These are phyloP conservation scores for Chrysemys picta DNA, from an alignment of 2,113 vertebrate genomes.

Conservation along the genomic window DNA sequence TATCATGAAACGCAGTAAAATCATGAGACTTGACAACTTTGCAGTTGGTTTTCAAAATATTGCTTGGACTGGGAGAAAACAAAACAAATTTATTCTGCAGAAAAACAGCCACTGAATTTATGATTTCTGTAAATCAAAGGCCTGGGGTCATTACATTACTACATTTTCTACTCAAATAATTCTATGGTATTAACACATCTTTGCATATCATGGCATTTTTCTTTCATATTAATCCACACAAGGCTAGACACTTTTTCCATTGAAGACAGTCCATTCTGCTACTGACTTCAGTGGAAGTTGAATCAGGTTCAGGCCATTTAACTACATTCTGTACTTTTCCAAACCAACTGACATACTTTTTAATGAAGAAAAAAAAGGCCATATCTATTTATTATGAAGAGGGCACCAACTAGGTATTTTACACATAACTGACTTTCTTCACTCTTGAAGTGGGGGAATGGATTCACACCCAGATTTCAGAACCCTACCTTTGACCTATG, in stretches of 20 bases:
- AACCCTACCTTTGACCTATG: not conserved
- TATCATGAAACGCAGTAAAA: not conserved
- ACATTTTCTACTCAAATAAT: not conserved
- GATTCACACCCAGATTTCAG: too few relatives aligned
- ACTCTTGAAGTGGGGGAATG: too few relatives aligned
- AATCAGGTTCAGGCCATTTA: not conserved
- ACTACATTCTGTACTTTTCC: not conserved
- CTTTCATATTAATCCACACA: not conserved
- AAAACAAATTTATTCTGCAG: not conserved
- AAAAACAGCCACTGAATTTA: not conserved
- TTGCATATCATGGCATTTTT: not conserved
- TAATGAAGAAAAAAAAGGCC: not conserved
- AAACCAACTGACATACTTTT: not conserved
- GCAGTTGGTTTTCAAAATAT: not conserved
- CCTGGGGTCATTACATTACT: not conserved
- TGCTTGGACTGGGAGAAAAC: not conserved
- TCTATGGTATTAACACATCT: accelerated
- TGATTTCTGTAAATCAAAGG: not conserved
- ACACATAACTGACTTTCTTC: not conserved
- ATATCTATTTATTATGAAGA: not conserved
- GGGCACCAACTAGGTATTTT: not conserved
- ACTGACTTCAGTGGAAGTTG: not conserved
- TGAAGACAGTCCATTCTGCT: not conserved
- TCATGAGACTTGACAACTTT: not conserved
- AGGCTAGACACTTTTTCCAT: not conserved